Evolutionary conservation across 2,888 invertebrate genomes (phyloP), one percentile per base, ranked within the genome.

Genomic region (Globia sparganii): DNA sequence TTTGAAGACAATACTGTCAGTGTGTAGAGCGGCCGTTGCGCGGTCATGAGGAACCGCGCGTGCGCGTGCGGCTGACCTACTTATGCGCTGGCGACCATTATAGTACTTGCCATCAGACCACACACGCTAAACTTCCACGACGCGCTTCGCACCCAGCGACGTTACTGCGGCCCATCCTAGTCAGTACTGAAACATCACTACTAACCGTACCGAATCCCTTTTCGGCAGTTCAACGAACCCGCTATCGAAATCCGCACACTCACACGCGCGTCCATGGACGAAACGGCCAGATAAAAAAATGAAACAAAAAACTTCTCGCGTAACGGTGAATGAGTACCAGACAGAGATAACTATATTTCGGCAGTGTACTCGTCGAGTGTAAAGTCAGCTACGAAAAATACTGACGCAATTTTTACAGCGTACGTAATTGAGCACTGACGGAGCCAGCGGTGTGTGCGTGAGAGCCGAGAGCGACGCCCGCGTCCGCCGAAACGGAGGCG

Each of bases 371-470:
- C 93, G 90, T 89, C 91, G 90, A 93, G 90, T 91, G 92, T 96
- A 95, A 96, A 95, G 95, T 96, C 96, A 96, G 90, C 95, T 90
- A 95, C 95, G 95, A 96, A 96, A 96, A 96, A 96, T 94, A 96
- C 96, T 96, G 96, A 96, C 96, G 96, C 96, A 96, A 96, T 96
- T 96, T 96, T 96, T 96, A 96, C 95, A 95, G 94, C 94, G 96
- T 94, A 94, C 95, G 96, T 96, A 96, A 96, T 96, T 95, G 95
- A 95, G 94, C 91, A 93, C 93, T 90, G 94, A 94, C 94, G 91
- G 88, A 89, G 92, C 83, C 92, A 88, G 91, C 94, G 94, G 94
- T 95, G 96, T 96, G 96, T 96, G 96, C 94, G 96, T 96, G 96
- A 93, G 94, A 92, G 95, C 94, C 93, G 96, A 96, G 96, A 96